Conservation (phyloP, 2,113 vertebrate genomes). For the Cynoglossus semilaevis region DNA sequence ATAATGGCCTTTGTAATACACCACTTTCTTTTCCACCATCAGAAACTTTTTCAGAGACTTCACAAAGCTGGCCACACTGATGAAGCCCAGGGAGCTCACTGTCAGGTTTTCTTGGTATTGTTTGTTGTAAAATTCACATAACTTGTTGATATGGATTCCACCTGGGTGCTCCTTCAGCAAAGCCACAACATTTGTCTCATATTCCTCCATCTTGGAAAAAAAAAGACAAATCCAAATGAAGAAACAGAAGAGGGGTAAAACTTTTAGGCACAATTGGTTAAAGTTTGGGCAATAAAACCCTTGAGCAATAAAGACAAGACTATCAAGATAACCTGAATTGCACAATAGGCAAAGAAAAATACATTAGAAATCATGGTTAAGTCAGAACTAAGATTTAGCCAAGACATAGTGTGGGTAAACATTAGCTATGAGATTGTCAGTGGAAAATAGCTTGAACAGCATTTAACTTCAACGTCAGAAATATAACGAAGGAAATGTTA, state of each 20-base stretch:
- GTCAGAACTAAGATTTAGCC: no score
- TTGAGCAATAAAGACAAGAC: no score
- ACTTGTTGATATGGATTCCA: slow-evolving; percentile 59
- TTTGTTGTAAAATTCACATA: slow-evolving; percentile 45
- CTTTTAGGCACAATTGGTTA: no score
- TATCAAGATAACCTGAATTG: no score
- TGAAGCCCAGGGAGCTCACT: slow-evolving; percentile 41
- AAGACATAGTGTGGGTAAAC: no score
- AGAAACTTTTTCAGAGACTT: slow-evolving; percentile 47
- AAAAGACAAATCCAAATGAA: background rate
- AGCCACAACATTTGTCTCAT: slow-evolving; percentile 43
- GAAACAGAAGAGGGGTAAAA: background rate
- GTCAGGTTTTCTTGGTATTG: slow-evolving; percentile 53
- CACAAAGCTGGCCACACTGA: slow-evolving; percentile 45
- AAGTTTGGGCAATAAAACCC: no score
- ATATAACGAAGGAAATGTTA: no score
- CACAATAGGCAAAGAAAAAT: no score
- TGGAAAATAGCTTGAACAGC: no score
- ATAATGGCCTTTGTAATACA: slow-evolving; percentile 46
- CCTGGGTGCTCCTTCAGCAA: slow-evolving; percentile 48
- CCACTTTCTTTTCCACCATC: slow-evolving; percentile 34
- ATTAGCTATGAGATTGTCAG: no score
- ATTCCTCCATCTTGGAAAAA: slow-evolving; percentile 39
- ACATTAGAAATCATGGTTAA: no score
- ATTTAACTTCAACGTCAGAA: no score